Evolutionary conservation across 2,113 vertebrate genomes (phyloP), one percentile per base, ranked within the genome.

Genomic region (Perognathus longimembris): DNA sequence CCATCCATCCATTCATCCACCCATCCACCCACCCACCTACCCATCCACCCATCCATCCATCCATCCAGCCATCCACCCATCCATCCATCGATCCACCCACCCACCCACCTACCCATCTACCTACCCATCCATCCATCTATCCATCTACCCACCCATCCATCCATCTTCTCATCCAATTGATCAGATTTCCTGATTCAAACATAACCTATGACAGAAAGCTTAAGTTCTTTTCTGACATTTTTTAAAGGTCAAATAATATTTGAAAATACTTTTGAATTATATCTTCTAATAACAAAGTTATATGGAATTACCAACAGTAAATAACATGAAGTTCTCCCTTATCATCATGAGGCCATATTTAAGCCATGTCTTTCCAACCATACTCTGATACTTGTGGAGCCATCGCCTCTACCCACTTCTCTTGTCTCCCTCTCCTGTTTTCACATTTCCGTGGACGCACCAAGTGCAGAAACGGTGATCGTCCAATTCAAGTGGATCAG

Each of bases 181-280:
- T 64, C 17, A 84, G 0, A 83, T 17, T 78, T 79, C 75, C 63
- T 36, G 30, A 77, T 85, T 32, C 57, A 63, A 88, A 92, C 63
- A 28, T 59, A 9, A 7, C 18, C 7, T 38, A 3, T 30, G 24
- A 40, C 12, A 80, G 1, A 57, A 89, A 80, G n/a, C 0, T 7
- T n/a, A 78, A 83, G 36, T 22, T 70, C 28, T 73, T 92, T 89
- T 86, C 73, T 3, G 5, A 93, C 50, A n/a, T 34, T 59, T 70
- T 59, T 26, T 30, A 77, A 74, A 85, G 64, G 3, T 87, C 79
- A 12, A 32, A 88, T n/a, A n/a, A n/a, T n/a, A 42, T 12, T 40
- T 61, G 2, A 4, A 36, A 87, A 26, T 74, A n/a, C 22, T 1
- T 64, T 89, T 71, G n/a, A 90, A 66, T 82, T 10, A 77, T 80